These are phyloP conservation scores for Platichthys stellatus DNA, from an alignment of 2,113 vertebrate species.

Conservation along the genomic window DNA sequence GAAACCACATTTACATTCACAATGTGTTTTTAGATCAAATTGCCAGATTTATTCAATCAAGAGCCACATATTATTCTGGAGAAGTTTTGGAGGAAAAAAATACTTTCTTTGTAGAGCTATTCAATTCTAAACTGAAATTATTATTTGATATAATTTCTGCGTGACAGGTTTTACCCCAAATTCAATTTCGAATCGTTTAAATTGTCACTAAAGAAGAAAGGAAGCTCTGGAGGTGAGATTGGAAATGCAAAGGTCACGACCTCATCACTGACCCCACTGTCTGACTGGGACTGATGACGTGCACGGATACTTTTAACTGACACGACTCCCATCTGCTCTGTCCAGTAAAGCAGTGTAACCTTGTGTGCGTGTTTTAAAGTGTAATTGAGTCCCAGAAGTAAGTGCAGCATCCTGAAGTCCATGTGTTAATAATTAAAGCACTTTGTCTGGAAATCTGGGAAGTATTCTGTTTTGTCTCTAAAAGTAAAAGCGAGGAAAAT, in stretches of 20 bases:
- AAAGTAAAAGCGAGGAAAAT: constrained; percentile 46
- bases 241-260: not conserved
- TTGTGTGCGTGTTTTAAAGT: not conserved
- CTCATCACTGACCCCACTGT: constrained; percentile 26
- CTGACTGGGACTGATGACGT: constrained; percentile 18
- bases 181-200: too few species aligned
- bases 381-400: constrained; percentile 18
- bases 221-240: too few species aligned
- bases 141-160: too few species aligned
- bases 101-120: too few species aligned
- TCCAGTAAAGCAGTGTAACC: not conserved
- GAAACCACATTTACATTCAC: too few species aligned
- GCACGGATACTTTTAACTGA: constrained; percentile 24
- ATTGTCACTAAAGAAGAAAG: too few species aligned
- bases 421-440: constrained; percentile 71
- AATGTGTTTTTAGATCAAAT: too few species aligned
- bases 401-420: constrained; percentile 19
- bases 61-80: too few species aligned
- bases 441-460: constrained; percentile 53
- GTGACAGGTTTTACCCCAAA: too few species aligned
- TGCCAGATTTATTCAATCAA: too few species aligned
- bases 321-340: not conserved
- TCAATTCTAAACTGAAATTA: too few species aligned
- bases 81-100: too few species aligned
- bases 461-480: constrained; percentile 43